A percentile compares a stretch with the other conserved stretches of the same genome.
phyloP scores from a whole-genome alignment of 2,113 vertebrate genomes.

The Prunella himalayana region DNA sequence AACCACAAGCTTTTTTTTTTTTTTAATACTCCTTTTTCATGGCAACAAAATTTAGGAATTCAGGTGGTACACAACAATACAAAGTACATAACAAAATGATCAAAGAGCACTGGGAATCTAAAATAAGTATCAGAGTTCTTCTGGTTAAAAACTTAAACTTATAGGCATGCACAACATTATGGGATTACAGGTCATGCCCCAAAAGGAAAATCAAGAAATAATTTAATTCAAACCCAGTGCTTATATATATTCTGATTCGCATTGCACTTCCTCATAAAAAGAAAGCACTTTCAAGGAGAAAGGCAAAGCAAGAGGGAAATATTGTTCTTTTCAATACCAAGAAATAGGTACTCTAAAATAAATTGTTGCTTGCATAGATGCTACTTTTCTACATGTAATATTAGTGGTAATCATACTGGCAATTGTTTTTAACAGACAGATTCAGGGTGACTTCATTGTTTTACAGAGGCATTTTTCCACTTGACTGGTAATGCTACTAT shows the following conservation, averaged over 20 bases:
- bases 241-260: background rate
- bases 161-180: background rate
- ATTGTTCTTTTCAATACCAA: background rate
- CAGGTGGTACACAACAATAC: background rate
- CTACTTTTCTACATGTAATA: background rate
- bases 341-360: background rate
- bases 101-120: background rate
- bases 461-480: slow-evolving; percentile 44
- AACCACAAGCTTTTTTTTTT: background rate
- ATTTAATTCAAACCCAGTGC: background rate
- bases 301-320: background rate
- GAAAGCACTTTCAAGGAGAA: background rate
- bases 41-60: background rate
- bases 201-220: background rate
- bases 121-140: background rate
- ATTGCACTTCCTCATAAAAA: background rate
- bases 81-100: background rate
- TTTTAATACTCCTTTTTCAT: background rate
- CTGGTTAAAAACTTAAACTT: background rate
- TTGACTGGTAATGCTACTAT: slow-evolving; percentile 19
- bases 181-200: background rate
- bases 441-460: slow-evolving; percentile 4
- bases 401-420: background rate
- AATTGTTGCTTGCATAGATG: background rate
- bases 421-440: slow-evolving; percentile 36